Conservation (phyloP, 2,888 invertebrate genomes). For the Agonopterix subpropinquella region DNA sequence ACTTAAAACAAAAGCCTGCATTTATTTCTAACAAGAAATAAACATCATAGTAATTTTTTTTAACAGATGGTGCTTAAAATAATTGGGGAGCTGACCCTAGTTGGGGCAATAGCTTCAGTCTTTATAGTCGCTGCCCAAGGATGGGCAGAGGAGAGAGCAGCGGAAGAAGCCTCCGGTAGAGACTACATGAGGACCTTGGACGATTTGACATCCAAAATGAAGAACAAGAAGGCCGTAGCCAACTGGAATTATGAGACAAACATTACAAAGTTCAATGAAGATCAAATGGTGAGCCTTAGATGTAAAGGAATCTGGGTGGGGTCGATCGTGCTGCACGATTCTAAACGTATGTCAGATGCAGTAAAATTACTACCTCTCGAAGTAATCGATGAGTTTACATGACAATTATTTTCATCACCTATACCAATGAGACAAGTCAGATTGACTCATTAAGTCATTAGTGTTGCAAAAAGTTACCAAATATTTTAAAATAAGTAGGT, state of each 20-base stretch:
- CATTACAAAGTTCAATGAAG: conserved; percentile 81
- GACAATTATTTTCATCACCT: too few relatives aligned
- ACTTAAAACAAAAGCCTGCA: neutral
- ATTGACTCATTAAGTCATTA: too few relatives aligned
- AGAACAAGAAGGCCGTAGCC: conserved; percentile 75
- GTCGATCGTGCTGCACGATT: too few relatives aligned
- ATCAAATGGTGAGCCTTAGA: conserved; percentile 41
- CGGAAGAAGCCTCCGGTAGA: conserved; percentile 74
- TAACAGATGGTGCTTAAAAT: conserved; percentile 61
- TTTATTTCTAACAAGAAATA: neutral
- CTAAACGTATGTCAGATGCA: neutral
- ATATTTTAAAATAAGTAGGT: too few relatives aligned
- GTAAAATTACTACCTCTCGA: too few relatives aligned
- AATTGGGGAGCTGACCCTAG: conserved; percentile 53
- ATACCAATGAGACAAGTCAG: too few relatives aligned
- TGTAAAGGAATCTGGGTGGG: too few relatives aligned
- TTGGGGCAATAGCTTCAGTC: conserved; percentile 65
- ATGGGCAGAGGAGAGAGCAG: conserved; percentile 61
- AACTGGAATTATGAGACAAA: conserved; percentile 86
- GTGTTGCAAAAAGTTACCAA: too few relatives aligned
- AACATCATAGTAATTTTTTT: neutral
- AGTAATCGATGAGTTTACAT: too few relatives aligned
- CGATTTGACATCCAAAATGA: conserved; percentile 70
- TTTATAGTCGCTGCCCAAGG: conserved; percentile 67
- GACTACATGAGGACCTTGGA: conserved; percentile 78